Evolutionary conservation across 2,888 invertebrate species (phyloP), one percentile per base, ranked within the genome.

Genomic region (Cynaeus angustus): DNA sequence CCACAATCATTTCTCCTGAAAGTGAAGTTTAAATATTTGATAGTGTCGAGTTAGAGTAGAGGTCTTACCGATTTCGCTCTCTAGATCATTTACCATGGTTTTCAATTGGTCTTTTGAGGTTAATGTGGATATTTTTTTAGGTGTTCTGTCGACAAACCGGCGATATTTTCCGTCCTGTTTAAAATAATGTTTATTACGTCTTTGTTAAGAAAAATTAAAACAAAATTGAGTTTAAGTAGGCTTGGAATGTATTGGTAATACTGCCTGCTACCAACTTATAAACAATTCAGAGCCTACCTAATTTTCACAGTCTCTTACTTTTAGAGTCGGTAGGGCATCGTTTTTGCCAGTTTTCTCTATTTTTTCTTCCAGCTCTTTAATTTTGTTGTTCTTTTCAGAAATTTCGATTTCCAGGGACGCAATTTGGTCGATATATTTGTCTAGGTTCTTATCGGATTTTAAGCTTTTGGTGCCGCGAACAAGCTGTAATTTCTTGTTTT

Each of bases 1-100:
- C 86, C 1, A 89, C 86, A 69, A 88, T 85, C 80, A 91, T 86
- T 84, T 91, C 90, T 72, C 88, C 89, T 89, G 33, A 37, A 64
- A 64, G 9, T 28, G 28, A 28, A 5, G 4, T 28, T 28, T 9
- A 13, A 45, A 30, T 41, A 45, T 55, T 48, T 37, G 14, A 48
- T 38, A 48, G 14, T 41, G 48, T 33, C 13, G n/a, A n/a, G n/a
- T n/a, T n/a, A n/a, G n/a, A n/a, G n/a, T n/a, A n/a, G n/a, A n/a
- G n/a, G n/a, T 68, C n/a, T 48, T 85, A 90, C 92, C 91, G 74
- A 96, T 92, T 88, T 97, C 96, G 80, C 90, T 93, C 85, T 96
- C 96, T 75, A 96, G 86, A 74, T 97, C 96, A 68, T 93, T 92
- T 1, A 96, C 91, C 91, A 95, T 94, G 79, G 90, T 94, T 78